Evolutionary conservation across 2,113 vertebrate species (phyloP).

Genomic region (Rhea americana): DNA sequence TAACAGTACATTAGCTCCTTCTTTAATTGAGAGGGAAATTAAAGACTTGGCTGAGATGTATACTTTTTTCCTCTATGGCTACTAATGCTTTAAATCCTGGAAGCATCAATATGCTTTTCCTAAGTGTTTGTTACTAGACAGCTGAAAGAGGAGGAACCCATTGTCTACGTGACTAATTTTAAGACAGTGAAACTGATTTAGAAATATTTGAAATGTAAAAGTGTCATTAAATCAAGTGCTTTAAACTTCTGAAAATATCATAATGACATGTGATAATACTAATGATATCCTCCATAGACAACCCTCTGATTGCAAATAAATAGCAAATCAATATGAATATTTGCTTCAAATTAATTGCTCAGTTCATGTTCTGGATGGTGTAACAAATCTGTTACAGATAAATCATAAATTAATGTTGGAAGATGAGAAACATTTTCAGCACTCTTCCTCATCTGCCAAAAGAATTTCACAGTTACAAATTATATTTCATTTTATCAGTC

Average conservation of each 20-base stretch:
- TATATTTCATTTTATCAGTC: background rate
- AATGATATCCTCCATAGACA: background rate
- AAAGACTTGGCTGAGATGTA: background rate
- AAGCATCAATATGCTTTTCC: background rate
- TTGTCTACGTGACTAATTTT: background rate
- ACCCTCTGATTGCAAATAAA: background rate
- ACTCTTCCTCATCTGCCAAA: background rate
- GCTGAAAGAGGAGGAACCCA: background rate
- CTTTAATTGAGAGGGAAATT: slow-evolving; percentile 38
- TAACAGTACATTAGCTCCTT: background rate
- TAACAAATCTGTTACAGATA: background rate
- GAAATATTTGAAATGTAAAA: background rate
- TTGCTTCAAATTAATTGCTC: background rate
- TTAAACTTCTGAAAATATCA: background rate
- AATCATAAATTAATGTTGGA: background rate
- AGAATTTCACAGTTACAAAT: background rate
- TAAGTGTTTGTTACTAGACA: background rate
- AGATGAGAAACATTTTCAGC: background rate
- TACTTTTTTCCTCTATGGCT: background rate
- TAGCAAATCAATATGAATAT: background rate
- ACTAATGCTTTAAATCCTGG: background rate
- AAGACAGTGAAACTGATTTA: background rate
- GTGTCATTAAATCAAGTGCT: background rate
- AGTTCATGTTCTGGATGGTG: background rate
- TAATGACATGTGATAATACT: background rate